Evolutionary conservation across 1,140 invertebrate genomes (phyloP), one percentile per base, ranked within the genome.

Genomic region (Drosophila miranda): DNA sequence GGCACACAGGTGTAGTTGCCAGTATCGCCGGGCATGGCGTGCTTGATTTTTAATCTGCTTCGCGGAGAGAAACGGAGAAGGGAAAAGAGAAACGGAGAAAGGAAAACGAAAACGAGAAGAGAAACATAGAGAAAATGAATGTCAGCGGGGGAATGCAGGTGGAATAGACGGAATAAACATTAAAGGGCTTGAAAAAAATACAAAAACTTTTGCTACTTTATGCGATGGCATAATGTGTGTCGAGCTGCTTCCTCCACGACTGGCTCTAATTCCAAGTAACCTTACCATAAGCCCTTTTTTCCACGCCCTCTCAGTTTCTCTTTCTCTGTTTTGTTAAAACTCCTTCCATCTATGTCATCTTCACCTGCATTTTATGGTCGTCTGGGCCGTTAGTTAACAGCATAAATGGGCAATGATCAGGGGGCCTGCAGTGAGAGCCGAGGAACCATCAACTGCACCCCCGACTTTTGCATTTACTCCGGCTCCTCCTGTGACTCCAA

Each of bases 1-100:
- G 96, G 96, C 69, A 95, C 94, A 90, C 96, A 97, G 88, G 95
- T 96, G 91, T 97, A 97, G 92, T 97, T 97, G 50, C 96, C 96
- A 42, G 95, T 96, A 92, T 97, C 96, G 48, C 93, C 93, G 34
- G 93, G 93, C 75, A 93, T 93, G 46, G 95, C 94, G 84, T 94
- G 94, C 70, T 93, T 93, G 82, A 97, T 96, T 77, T 93, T 95
- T 89, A 97, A 93, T 91, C 94, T 94, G 86, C 16, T 68, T 43
- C 54, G 51, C 26, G 28, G 1, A 28, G 34, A n/a, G 54, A 38
- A 38, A 46, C 9, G 41, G 26, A 54, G 41, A 51, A 43, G 6
- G 8, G 19, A 13, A 45, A 26, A 11, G 8, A 58, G 43, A 50
- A 43, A 9, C 8, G 19, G 19, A 49, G 41, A 7, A 11, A 30